These are phyloP conservation scores for Chaenogobius annularis DNA, from an alignment of 2,113 vertebrate genomes.

Conservation along the genomic window DNA sequence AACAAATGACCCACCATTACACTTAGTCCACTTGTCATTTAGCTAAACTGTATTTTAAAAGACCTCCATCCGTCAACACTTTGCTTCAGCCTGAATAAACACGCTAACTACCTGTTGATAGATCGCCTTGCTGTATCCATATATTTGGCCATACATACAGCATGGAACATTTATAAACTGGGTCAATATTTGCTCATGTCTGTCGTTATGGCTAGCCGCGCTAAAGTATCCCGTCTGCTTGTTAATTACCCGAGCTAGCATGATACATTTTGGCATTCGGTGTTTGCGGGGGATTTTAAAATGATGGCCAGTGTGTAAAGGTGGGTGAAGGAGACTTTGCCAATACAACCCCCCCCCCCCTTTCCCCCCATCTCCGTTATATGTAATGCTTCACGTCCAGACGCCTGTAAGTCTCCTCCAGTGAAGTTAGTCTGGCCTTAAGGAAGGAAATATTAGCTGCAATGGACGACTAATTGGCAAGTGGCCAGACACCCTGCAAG, in stretches of 20 bases:
- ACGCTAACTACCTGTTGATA: slow-evolving; percentile 39
- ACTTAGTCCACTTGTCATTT: slow-evolving; percentile 19
- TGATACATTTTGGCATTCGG: slow-evolving; percentile 18
- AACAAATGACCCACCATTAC: slow-evolving; percentile 17
- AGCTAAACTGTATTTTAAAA: slow-evolving; percentile 19
- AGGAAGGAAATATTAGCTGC: slow-evolving; percentile 61
- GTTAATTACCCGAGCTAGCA: slow-evolving; percentile 27
- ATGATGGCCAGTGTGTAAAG: slow-evolving; percentile 26
- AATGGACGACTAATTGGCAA: slow-evolving; percentile 49
- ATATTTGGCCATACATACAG: slow-evolving; percentile 20
- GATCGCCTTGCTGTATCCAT: slow-evolving; percentile 21
- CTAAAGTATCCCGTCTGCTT: slow-evolving; percentile 5
- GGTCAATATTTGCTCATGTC: slow-evolving; percentile 51
- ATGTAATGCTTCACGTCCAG: slow-evolving; percentile 32
- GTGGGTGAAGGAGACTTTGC: slow-evolving; percentile 26
- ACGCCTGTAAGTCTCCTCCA: slow-evolving; percentile 62
- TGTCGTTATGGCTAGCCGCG: slow-evolving; percentile 12
- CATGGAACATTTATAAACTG: slow-evolving; percentile 37
- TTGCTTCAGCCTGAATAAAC: slow-evolving; percentile 23
- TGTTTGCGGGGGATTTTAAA: slow-evolving; percentile 29
- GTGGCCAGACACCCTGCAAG: slow-evolving; percentile 48
- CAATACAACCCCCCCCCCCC: background rate
- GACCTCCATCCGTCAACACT: background rate
- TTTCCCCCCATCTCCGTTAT: slow-evolving; percentile 11
- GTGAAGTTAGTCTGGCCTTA: slow-evolving; percentile 47